Conservation (phyloP, 1,140 invertebrate species). For the Vanessa atalanta region DNA sequence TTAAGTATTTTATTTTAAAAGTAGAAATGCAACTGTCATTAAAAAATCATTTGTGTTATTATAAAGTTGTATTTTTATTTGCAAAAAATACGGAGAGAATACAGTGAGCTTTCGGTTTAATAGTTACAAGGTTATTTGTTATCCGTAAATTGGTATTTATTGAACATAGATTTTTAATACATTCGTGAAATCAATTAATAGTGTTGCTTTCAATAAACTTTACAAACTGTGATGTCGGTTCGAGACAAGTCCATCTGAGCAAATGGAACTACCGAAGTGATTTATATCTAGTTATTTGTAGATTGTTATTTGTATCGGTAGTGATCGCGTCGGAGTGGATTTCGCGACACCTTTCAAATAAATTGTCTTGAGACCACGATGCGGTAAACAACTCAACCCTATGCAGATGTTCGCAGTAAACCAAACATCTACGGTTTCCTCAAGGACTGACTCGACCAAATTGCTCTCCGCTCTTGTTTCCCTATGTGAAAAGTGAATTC, state of each 20-base stretch:
- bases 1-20: no score
- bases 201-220: background rate
- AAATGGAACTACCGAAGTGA: constrained; percentile 65
- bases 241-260: constrained; percentile 53
- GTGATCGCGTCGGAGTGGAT: constrained; percentile 69
- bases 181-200: background rate
- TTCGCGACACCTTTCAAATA: constrained; percentile 79
- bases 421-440: constrained; percentile 62
- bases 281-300: constrained; percentile 64
- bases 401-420: constrained; percentile 70
- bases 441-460: constrained; percentile 55
- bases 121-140: no score
- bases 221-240: constrained; percentile 36
- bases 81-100: no score
- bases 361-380: constrained; percentile 75
- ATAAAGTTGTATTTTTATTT: no score
- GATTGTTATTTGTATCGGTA: constrained; percentile 55
- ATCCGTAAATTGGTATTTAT: no score
- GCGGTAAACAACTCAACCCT: constrained; percentile 73
- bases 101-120: no score
- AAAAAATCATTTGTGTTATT: no score
- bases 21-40: no score
- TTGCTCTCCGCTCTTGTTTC: constrained; percentile 58
- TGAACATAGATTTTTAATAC: background rate
- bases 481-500: constrained; percentile 51